Evolutionary conservation across 1,140 invertebrate genomes (phyloP).

Genomic region (Adelges cooleyi): DNA sequence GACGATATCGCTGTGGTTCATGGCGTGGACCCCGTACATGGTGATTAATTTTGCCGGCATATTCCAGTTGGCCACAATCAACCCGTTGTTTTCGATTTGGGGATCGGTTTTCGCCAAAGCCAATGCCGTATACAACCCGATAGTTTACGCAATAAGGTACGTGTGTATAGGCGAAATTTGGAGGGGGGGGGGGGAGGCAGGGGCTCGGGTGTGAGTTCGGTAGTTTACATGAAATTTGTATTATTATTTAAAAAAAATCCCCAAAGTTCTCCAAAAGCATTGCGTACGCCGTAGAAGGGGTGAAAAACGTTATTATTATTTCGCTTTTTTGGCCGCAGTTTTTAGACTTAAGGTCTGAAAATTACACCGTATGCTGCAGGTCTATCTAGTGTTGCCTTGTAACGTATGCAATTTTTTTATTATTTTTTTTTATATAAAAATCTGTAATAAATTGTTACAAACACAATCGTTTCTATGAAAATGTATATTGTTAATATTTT

Average conservation of each 20-base stretch:
- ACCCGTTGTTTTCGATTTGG: constrained; percentile 62
- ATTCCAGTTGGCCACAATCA: constrained; percentile 52
- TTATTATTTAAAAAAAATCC: constrained; percentile 4
- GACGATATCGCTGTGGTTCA: constrained; percentile 69
- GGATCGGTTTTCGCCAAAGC: constrained; percentile 67
- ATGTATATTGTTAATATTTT: too few relatives aligned
- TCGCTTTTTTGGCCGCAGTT: too few relatives aligned
- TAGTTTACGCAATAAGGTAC: constrained; percentile 69
- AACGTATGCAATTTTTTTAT: too few relatives aligned
- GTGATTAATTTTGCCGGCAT: constrained; percentile 67
- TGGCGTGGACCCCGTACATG: constrained; percentile 75
- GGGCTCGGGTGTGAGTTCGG: not conserved
- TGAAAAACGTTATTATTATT: too few relatives aligned
- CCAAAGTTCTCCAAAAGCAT: too few relatives aligned
- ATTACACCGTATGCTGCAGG: too few relatives aligned
- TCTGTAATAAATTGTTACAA: too few relatives aligned
- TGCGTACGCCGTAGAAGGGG: too few relatives aligned
- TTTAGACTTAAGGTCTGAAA: too few relatives aligned
- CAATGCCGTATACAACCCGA: constrained; percentile 68
- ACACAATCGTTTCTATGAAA: too few relatives aligned
- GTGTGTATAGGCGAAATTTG: not conserved
- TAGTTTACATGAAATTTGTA: not conserved
- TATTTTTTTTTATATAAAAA: too few relatives aligned
- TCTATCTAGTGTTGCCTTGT: too few relatives aligned
- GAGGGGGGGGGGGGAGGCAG: not conserved